These are phyloP conservation scores for Rhodophaea formosa DNA, from an alignment of 2,888 invertebrate genomes.

Conservation along the genomic window DNA sequence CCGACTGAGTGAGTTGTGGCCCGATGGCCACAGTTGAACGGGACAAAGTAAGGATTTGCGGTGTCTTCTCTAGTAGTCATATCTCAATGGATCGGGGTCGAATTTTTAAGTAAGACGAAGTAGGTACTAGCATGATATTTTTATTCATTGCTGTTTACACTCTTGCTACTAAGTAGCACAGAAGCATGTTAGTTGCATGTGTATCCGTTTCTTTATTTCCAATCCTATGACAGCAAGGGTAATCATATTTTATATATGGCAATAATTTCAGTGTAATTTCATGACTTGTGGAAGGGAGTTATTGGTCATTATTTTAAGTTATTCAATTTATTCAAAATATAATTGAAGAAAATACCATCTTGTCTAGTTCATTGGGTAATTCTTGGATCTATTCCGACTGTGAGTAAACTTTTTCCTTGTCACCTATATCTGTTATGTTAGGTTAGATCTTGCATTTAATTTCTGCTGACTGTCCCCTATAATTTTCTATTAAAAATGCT, in stretches of 20 bases:
- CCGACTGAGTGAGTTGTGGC: no score
- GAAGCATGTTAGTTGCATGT: no score
- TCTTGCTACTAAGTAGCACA: no score
- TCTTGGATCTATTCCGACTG: conserved; percentile 42
- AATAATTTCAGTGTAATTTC: conserved; percentile 22
- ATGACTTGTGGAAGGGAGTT: conserved; percentile 29
- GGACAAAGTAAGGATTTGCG: no score
- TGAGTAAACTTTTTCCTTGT: conserved; percentile 50
- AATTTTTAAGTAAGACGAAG: no score
- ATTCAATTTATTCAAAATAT: not conserved
- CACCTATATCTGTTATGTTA: conserved; percentile 52
- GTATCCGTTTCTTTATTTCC: no score
- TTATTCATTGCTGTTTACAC: no score
- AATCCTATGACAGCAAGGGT: not conserved
- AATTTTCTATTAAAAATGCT: conserved; percentile 59
- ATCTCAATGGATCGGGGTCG: no score
- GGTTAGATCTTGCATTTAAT: conserved; percentile 73
- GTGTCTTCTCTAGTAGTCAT: no score
- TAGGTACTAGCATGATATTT: no score
- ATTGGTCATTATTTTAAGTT: conserved; percentile 19
- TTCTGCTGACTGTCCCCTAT: conserved; percentile 69
- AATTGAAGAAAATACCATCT: conserved; percentile 5
- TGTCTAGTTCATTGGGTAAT: conserved; percentile 26
- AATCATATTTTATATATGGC: conserved; percentile 5
- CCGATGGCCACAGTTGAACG: no score